These are phyloP conservation scores for Copsychus sechellarum DNA, from an alignment of 2,113 vertebrate genomes.

Conservation along the genomic window DNA sequence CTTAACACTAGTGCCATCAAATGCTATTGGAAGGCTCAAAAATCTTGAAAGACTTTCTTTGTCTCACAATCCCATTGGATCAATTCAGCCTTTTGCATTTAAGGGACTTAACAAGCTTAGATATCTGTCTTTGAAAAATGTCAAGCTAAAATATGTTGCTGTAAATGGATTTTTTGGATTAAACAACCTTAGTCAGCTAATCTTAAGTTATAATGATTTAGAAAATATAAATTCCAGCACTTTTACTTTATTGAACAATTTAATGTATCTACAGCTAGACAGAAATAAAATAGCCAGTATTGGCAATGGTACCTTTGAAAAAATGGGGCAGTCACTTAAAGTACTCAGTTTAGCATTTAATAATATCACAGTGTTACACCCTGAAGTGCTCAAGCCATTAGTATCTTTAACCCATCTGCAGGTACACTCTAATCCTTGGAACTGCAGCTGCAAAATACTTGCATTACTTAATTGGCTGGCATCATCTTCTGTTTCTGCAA, in stretches of 20 bases:
- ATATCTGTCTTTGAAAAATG: conserved; percentile 68
- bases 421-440: conserved; percentile 77
- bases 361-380: conserved; percentile 76
- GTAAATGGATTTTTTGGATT: conserved; percentile 71
- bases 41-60: conserved; percentile 74
- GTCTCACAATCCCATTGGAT: conserved; percentile 69
- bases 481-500: conserved; percentile 68
- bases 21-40: conserved; percentile 66
- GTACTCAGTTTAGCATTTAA: conserved; percentile 80
- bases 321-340: conserved; percentile 72
- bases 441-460: conserved; percentile 74
- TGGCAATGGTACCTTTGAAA: conserved; percentile 69
- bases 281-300: conserved; percentile 72
- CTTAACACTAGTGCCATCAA: conserved; percentile 69
- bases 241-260: conserved; percentile 66
- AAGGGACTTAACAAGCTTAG: conserved; percentile 68
- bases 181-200: conserved; percentile 69
- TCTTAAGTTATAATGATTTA: conserved; percentile 73
- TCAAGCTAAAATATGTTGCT: conserved; percentile 64
- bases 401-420: conserved; percentile 75
- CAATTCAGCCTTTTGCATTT: conserved; percentile 72
- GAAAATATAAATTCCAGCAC: conserved; percentile 69
- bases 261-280: conserved; percentile 72
- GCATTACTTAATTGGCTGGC: conserved; percentile 69
- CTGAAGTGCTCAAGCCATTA: conserved; percentile 73